Evolutionary conservation across 1,140 invertebrate species (phyloP), one percentile per base, ranked within the genome.

Genomic region (Eciton burchellii): DNA sequence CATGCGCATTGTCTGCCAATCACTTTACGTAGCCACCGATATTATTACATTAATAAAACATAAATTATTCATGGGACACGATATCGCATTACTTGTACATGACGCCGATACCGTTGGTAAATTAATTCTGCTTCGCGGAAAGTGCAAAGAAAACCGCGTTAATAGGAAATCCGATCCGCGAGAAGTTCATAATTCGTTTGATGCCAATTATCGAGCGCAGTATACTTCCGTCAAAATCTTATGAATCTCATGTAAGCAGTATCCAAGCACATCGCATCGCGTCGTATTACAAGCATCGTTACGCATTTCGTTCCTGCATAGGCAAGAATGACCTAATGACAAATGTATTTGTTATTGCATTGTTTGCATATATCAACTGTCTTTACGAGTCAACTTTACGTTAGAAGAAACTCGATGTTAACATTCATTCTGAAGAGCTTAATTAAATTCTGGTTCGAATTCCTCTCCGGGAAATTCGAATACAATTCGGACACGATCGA

Each of bases 101-200:
- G 24, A 74, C 54, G n/a, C 29, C 62, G 59, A 76, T 66, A 29
- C 14, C 8, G 14, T 16, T 45, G n/a, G 54, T 49, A 77, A 83
- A 77, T 83, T 83, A 82, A 82, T 74, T 82, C 45, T 63, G 59
- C 3, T 0, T 16, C 14, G 26, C 26, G 68, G 56, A 73, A 54
- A 72, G 70, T 29, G n/a, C 43, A 54, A 24, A 16, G 49, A 70
- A 66, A 41, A 14, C 21, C 47, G 21, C 56, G 81, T 82, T 74
- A 65, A 73, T 62, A 54, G 56, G 47, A 62, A 74, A 81, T 81
- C 54, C 3, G 54, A 73, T 62, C 77, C 14, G 16, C 35, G 57
- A 82, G 57, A 74, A 73, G 59, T 82, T 74, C 47, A 14, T 81
- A 81, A 81, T 81, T 72, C 54, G 66, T 60, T 71, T 72, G n/a